These are phyloP conservation scores for Cephalopterus ornatus DNA, from an alignment of 2,113 vertebrate species.

Conservation along the genomic window DNA sequence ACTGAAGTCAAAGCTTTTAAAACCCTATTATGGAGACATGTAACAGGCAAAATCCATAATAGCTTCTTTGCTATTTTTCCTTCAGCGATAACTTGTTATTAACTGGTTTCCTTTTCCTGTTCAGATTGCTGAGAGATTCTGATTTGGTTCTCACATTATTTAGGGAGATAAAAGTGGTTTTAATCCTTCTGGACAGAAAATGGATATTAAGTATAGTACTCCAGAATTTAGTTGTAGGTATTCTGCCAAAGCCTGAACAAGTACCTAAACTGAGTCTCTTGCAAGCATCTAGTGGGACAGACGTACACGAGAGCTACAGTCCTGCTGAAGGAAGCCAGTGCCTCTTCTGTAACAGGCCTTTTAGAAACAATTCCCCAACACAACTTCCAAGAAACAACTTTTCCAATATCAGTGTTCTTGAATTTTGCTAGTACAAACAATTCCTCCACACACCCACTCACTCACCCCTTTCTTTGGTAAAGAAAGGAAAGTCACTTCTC, in stretches of 20 bases:
- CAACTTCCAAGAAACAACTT: neutral
- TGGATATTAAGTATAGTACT: neutral
- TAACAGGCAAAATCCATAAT: neutral
- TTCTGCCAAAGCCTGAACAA: neutral
- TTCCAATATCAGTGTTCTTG: neutral
- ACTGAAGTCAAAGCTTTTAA: slow-evolving; percentile 1
- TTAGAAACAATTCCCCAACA: neutral
- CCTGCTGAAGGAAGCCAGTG: neutral
- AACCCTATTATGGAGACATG: slow-evolving; percentile 1
- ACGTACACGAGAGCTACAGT: neutral
- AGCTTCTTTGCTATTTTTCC: neutral
- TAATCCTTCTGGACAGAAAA: neutral
- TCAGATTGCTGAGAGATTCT: neutral
- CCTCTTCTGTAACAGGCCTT: neutral
- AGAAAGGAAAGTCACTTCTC: neutral
- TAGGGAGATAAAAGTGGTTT: neutral
- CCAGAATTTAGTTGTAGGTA: neutral
- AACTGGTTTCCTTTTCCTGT: neutral
- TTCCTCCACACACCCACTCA: neutral
- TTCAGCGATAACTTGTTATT: neutral
- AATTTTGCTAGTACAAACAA: neutral
- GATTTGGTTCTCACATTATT: neutral
- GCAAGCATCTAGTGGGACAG: neutral
- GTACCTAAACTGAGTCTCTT: neutral
- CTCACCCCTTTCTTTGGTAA: neutral